Conservation (phyloP, 2,113 vertebrate species). For the Tapirus terrestris region DNA sequence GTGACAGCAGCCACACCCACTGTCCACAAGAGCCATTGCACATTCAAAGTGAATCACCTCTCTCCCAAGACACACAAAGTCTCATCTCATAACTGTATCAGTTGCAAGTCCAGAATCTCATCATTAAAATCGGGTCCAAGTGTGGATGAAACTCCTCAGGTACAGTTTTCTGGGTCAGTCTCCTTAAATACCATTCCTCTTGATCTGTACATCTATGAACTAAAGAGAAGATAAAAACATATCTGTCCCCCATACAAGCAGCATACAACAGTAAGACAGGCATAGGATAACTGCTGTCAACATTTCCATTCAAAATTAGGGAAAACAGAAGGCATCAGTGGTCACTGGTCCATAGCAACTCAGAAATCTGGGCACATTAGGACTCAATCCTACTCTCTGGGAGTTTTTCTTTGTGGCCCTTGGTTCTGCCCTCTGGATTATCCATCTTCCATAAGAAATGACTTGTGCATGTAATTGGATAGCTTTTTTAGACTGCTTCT, state of each 20-base stretch:
- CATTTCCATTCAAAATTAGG: not conserved
- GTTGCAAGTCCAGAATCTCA: not conserved
- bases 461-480: not conserved
- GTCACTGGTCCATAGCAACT: not conserved
- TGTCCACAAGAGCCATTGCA: not conserved
- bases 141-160: not conserved
- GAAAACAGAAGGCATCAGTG: not conserved
- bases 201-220: not conserved
- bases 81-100: not conserved
- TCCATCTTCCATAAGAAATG: not conserved
- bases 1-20: not conserved
- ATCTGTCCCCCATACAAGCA: not conserved
- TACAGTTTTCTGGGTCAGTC: not conserved
- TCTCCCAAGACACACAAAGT: not conserved
- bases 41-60: not conserved
- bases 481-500: not conserved
- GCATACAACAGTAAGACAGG: not conserved
- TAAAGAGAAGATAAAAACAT: not conserved
- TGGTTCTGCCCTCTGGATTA: not conserved
- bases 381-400: not conserved
- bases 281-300: not conserved
- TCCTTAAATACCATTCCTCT: not conserved
- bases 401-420: not conserved
- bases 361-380: not conserved
- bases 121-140: not conserved